phyloP scores from a whole-genome alignment of 2,888 invertebrate genomes.

The Caradrina clavipalpis region DNA sequence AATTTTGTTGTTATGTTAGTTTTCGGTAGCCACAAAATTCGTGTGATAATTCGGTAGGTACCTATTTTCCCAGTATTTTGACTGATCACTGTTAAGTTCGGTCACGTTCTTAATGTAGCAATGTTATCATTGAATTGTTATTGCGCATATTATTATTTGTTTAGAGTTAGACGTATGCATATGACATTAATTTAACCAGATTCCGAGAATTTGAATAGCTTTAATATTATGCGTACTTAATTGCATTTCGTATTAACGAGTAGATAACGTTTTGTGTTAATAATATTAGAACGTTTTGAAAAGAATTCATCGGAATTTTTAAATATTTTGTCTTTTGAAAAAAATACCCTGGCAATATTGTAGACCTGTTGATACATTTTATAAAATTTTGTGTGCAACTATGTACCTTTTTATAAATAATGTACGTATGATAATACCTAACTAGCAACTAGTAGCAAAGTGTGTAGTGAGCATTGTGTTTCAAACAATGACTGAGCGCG shows the following conservation, averaged over 20 bases:
- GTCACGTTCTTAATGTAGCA: slow-evolving; percentile 27
- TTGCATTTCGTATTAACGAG: slow-evolving; percentile 15
- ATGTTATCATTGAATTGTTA: slow-evolving; percentile 56
- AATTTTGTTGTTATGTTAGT: background rate
- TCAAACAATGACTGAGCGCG: slow-evolving; percentile 79
- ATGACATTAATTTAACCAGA: slow-evolving; percentile 26
- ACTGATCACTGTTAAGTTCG: slow-evolving; percentile 11
- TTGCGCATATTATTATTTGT: slow-evolving; percentile 50
- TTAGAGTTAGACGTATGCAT: slow-evolving; percentile 15
- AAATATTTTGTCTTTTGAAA: slow-evolving; percentile 12
- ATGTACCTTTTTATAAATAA: slow-evolving; percentile 41
- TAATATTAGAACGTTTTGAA: slow-evolving; percentile 8
- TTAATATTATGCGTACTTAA: slow-evolving; percentile 14
- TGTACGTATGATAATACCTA: slow-evolving; percentile 36
- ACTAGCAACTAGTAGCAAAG: slow-evolving; percentile 63
- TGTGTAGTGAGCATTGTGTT: slow-evolving; percentile 76
- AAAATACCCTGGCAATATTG: slow-evolving; percentile 12
- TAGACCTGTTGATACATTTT: slow-evolving; percentile 43
- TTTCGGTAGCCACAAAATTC: background rate
- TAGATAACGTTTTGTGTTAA: slow-evolving; percentile 6
- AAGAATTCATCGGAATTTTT: slow-evolving; percentile 13
- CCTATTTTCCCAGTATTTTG: slow-evolving; percentile 11
- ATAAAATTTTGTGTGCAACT: slow-evolving; percentile 51
- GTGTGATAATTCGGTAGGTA: background rate
- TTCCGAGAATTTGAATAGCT: slow-evolving; percentile 35